phyloP scores from a whole-genome alignment of 2,888 invertebrate genomes.

The Drosophila hamatofila region DNA sequence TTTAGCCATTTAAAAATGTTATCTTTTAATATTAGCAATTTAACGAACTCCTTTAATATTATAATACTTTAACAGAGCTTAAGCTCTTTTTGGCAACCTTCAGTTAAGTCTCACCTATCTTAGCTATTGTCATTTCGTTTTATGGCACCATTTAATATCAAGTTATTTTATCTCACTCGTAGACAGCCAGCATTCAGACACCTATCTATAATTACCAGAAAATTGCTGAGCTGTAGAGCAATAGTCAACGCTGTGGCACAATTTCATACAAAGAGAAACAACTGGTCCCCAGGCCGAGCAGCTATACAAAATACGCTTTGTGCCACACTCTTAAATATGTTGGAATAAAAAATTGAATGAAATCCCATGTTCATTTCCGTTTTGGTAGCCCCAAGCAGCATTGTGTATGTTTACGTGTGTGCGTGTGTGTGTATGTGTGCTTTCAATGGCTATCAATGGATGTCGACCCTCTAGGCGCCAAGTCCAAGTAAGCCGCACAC shows the following conservation, averaged over 20 bases:
- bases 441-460: slow-evolving; percentile 73
- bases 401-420: slow-evolving; percentile 22
- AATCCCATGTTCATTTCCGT: slow-evolving; percentile 68
- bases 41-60: background rate
- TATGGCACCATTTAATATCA: slow-evolving; percentile 26
- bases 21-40: too few relatives aligned
- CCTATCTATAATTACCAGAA: slow-evolving; percentile 69
- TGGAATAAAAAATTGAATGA: slow-evolving; percentile 62
- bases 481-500: slow-evolving; percentile 64
- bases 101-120: background rate
- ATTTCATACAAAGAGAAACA: slow-evolving; percentile 14
- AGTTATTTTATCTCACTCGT: slow-evolving; percentile 13
- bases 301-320: slow-evolving; percentile 30
- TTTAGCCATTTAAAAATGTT: too few relatives aligned
- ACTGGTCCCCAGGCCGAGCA: slow-evolving; percentile 24
- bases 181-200: slow-evolving; percentile 20
- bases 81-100: too few relatives aligned
- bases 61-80: background rate
- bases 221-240: slow-evolving; percentile 56
- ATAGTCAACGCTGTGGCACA: slow-evolving; percentile 50
- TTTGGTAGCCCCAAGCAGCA: slow-evolving; percentile 42
- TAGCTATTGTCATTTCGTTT: slow-evolving; percentile 14
- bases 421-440: slow-evolving; percentile 25
- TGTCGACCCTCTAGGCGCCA: slow-evolving; percentile 59
- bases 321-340: slow-evolving; percentile 26